Conservation (phyloP, 2,113 vertebrate genomes). For the Lutjanus erythropterus region DNA sequence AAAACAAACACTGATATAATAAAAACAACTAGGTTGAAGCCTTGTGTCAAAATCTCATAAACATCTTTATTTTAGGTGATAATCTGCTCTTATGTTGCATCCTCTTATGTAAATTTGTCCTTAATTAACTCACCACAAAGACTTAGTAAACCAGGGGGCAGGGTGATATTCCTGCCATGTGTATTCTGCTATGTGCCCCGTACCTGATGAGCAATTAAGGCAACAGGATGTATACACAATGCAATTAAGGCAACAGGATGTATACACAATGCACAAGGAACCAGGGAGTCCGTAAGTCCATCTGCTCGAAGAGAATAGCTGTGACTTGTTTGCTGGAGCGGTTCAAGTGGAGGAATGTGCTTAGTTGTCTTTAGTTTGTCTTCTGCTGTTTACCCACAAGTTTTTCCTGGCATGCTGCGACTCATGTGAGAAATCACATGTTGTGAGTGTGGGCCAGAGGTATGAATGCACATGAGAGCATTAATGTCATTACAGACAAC, state of each 20-base stretch:
- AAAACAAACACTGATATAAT: not conserved
- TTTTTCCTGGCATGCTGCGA: not conserved
- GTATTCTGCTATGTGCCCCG: not conserved
- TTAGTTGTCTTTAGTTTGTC: not conserved
- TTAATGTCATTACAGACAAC: too few relatives aligned
- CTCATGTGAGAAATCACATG: not conserved
- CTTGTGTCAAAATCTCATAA: too few relatives aligned
- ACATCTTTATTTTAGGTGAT: too few relatives aligned
- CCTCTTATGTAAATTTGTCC: not conserved
- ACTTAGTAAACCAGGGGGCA: not conserved
- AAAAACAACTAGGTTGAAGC: not conserved
- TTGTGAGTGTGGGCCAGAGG: not conserved
- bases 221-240: constrained; percentile 4
- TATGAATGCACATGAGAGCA: not conserved
- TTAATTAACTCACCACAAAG: not conserved
- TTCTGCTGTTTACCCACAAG: not conserved
- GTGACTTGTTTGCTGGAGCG: not conserved
- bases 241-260: not conserved
- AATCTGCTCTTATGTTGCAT: not conserved
- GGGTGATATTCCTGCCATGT: not conserved
- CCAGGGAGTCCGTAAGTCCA: not conserved
- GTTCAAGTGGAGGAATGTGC: not conserved
- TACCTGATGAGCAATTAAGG: not conserved
- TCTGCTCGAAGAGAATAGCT: not conserved
- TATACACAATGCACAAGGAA: not conserved